Base-by-base conservation (phyloP, 2,113 vertebrate genomes). In the Stegastes partitus region DNA sequence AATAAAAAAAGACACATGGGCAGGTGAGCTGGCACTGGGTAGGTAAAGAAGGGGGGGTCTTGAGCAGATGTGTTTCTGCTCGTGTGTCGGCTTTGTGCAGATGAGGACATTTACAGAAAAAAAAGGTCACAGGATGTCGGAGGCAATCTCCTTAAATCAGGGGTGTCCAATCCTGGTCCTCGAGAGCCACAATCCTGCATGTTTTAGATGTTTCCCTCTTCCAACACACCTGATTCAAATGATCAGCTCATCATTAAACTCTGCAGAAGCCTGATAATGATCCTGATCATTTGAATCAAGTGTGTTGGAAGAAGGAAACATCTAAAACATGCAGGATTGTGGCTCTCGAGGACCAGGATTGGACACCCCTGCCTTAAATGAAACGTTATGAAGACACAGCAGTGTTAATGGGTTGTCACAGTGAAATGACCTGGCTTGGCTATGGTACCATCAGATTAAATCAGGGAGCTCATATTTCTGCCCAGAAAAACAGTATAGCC, bases 341-440 rank as follows among this genome's bases (percentile, higher is more conserved):
- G n/a, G n/a, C n/a, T n/a, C n/a, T n/a, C n/a, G n/a, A n/a, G n/a
- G n/a, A n/a, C n/a, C n/a, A n/a, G n/a, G n/a, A n/a, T n/a, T n/a
- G n/a, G n/a, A n/a, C n/a, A n/a, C n/a, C n/a, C n/a, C n/a, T 81
- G 69, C 80, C 80, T 64, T 55, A 82, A 89, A 77, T 80, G 72
- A 89, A 78, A 87, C 64, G 19, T 81, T 79, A 71, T 75, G 83
- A 85, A 86, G 68, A 78, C 75, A 50, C 69, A 21, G 75, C 74
- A 57, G 68, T 23, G 6, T 77, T 82, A 83, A 84, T 75, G 68
- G 62, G 51, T 47, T 72, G 77, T 83, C 76, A 49, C 71, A 66
- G 64, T 45, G 61, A 80, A 81, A 34, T 9, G 8, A 34, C 31
- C 31, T 9, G 31, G 31, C 31, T 34, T 34, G 31, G 31, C 8